Evolutionary conservation across 2,113 vertebrate species (phyloP).

Genomic region (Casuarius casuarius): DNA sequence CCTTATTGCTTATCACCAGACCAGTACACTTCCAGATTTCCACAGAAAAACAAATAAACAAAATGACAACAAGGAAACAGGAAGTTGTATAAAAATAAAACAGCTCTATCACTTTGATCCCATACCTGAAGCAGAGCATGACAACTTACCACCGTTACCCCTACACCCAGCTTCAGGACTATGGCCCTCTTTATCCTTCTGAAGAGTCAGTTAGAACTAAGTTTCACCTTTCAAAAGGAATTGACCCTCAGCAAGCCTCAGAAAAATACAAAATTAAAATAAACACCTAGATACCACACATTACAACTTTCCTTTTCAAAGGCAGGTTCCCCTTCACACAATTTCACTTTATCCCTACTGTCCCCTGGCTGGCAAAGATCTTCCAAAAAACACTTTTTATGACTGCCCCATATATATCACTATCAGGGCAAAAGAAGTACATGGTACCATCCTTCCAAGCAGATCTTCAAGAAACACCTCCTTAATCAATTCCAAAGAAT

Average conservation of each 20-base stretch:
- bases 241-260: neutral
- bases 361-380: neutral
- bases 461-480: conserved; percentile 49
- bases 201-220: neutral
- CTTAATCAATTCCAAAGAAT: conserved; percentile 57
- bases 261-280: neutral
- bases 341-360: neutral
- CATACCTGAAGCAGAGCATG: neutral
- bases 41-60: neutral
- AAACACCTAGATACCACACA: neutral
- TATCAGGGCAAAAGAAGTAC: neutral
- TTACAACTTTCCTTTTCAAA: neutral
- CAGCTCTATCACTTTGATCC: neutral
- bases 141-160: neutral
- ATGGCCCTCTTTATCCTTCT: neutral
- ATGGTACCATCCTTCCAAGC: conserved; percentile 7
- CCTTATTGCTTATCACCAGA: neutral
- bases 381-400: neutral
- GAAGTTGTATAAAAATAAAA: neutral
- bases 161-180: neutral
- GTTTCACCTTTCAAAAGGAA: neutral
- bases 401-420: neutral
- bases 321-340: neutral
- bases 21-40: neutral
- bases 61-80: neutral